Base-by-base conservation (phyloP, 2,888 invertebrate species). In the Microctonus aethiopoides region DNA sequence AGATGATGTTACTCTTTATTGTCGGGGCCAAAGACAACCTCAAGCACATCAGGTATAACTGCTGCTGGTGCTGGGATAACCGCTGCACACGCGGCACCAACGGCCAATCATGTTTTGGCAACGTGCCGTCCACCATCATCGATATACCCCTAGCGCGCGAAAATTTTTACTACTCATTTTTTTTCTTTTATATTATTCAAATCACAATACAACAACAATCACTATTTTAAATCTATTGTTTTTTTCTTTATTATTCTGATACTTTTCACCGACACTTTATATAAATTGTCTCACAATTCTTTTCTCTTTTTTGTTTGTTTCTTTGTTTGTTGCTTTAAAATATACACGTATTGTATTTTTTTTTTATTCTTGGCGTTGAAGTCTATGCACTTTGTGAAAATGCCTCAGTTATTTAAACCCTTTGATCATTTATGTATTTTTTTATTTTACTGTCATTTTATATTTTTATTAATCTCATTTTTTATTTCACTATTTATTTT, bases 111-210 rank as follows among this genome's bases (percentile, higher is more conserved):
- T 73, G 72, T 74, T 70, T 74, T 76, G 74, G 76, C 76, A 77
- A 68, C 59, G 67, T 79, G 80, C 78, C 81, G 70, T 79, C 73
- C 77, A 79, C 68, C 83, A 83, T 80, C 77, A 75, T 79, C 80
- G 78, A 81, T 74, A 66, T 64, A 63, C 57, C 71, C 68, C 63
- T 61, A 68, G 54, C 68, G 59, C 68, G 36, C 22, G 34, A 51
- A 9, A 61, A 39, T 16, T 3, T 62, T 62, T 22, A n/a, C 46
- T n/a, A 46, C n/a, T 24, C n/a, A 41, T 54, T 65, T 41, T 52
- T 66, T 22, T 39, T 54, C 29, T 64, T 24, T 34, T 46, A 22
- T 60, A 39, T 3, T 26, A 46, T 41, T 59, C 59, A 20, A 32
- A 22, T 24, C 34, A 41, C 36, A n/a, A 65, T 54, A 32, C 24